A percentile compares a stretch with the other conserved stretches of the same genome.
Conservation (phyloP, 2,113 vertebrate species). For the Symphodus melops region DNA sequence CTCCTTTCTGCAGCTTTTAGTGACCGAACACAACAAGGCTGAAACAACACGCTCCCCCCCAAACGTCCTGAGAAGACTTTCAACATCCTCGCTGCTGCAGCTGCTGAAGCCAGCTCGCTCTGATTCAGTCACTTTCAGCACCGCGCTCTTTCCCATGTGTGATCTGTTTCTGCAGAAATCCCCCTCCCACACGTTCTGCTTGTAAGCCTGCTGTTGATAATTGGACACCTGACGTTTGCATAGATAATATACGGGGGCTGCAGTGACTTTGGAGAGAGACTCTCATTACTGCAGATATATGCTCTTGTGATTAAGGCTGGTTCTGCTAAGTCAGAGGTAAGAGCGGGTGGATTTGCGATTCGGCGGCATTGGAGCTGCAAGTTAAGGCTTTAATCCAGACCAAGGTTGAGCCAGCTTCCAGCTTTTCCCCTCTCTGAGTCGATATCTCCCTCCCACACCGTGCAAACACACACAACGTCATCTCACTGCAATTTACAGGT, state of each 20-base stretch:
- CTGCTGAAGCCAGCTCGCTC: too few relatives aligned
- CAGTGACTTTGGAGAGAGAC: conserved; percentile 2
- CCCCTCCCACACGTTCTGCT: neutral
- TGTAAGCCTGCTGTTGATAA: conserved; percentile 22
- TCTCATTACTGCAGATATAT: conserved; percentile 54
- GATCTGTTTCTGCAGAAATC: conserved; percentile 8
- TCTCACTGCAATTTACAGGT: conserved; percentile 13
- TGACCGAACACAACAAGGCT: too few relatives aligned
- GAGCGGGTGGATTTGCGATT: conserved; percentile 51
- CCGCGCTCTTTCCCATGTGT: conserved; percentile 15
- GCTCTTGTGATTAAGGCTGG: conserved; percentile 40
- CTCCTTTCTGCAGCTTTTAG: too few relatives aligned
- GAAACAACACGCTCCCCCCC: too few relatives aligned
- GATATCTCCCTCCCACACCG: conserved; percentile 26
- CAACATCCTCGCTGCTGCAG: too few relatives aligned
- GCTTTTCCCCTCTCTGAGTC: conserved; percentile 23
- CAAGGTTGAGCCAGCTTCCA: conserved; percentile 30
- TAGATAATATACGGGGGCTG: conserved; percentile 22
- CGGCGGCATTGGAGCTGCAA: conserved; percentile 46
- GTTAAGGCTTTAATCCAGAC: conserved; percentile 62
- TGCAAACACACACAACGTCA: conserved; percentile 7
- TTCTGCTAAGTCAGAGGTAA: conserved; percentile 52
- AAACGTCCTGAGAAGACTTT: too few relatives aligned
- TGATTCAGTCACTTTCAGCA: too few relatives aligned
- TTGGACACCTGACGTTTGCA: conserved; percentile 34